Evolutionary conservation across 2,888 invertebrate genomes (phyloP).

Genomic region (Junonia oenone): DNA sequence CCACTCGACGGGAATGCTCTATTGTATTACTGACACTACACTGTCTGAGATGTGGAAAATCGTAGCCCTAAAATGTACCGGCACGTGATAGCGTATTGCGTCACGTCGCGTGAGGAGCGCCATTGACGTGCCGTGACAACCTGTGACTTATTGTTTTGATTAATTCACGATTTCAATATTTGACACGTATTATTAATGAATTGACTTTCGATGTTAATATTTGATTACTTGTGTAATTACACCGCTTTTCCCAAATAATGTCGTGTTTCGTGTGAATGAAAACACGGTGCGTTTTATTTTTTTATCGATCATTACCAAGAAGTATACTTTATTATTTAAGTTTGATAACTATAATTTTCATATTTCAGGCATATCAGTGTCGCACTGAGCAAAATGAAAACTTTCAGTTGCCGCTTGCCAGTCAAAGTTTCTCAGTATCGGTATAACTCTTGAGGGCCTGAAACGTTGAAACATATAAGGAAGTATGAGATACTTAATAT

Average conservation of each 20-base stretch:
- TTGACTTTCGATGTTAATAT: conserved; percentile 20
- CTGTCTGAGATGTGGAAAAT: conserved; percentile 74
- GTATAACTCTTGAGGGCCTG: conserved; percentile 12
- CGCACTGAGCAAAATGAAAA: conserved; percentile 1
- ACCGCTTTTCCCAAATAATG: background rate
- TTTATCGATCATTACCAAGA: background rate
- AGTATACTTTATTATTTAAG: background rate
- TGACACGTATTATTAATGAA: conserved; percentile 27
- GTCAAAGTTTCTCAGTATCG: conserved; percentile 16
- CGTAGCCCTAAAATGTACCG: conserved; percentile 60
- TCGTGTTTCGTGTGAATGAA: background rate
- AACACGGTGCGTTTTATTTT: background rate
- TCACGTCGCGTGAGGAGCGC: conserved; percentile 30
- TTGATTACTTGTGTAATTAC: conserved; percentile 13
- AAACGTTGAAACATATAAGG: conserved; percentile 26
- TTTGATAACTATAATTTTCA: background rate
- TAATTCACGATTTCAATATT: conserved; percentile 30
- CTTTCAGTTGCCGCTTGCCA: conserved; percentile 9
- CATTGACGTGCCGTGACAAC: conserved; percentile 27
- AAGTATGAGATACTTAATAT: conserved; percentile 31
- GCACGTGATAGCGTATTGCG: conserved; percentile 41
- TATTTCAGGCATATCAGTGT: conserved; percentile 6
- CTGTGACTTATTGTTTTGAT: conserved; percentile 29
- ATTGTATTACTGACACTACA: conserved; percentile 73
- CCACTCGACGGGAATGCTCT: conserved; percentile 71